phyloP scores from a whole-genome alignment of 2,113 vertebrate species.

The Nansenia antarctica region DNA sequence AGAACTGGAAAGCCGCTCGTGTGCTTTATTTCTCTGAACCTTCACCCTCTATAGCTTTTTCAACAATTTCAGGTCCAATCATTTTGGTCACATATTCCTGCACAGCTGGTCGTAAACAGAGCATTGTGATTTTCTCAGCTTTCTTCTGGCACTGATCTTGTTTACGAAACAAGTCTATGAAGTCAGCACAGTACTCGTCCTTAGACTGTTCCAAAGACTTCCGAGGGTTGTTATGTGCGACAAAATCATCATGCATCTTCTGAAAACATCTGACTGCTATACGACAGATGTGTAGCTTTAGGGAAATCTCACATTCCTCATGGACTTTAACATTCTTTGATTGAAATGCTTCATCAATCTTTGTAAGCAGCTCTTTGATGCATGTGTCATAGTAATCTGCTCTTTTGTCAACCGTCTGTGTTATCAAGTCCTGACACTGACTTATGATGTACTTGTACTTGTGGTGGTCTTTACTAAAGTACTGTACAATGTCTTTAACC shows the following conservation, averaged over 20 bases:
- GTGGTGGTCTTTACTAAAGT: neutral
- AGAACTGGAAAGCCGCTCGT: too few species aligned
- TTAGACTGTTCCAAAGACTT: conserved; percentile 23
- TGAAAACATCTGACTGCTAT: conserved; percentile 30
- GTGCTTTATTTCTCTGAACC: too few species aligned
- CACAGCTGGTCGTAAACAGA: neutral
- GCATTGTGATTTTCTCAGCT: conserved; percentile 24
- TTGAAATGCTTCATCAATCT: conserved; percentile 29
- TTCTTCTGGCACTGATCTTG: conserved; percentile 45
- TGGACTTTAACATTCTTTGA: too few species aligned
- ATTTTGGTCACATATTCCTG: too few species aligned
- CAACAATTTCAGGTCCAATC: too few species aligned
- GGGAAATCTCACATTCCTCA: conserved; percentile 8
- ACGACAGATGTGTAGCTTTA: conserved; percentile 47
- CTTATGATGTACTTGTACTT: neutral
- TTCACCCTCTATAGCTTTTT: too few species aligned
- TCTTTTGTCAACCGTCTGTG: neutral
- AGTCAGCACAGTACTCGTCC: conserved; percentile 30
- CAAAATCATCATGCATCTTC: conserved; percentile 36
- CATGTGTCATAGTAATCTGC: conserved; percentile 31
- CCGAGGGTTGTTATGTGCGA: conserved; percentile 30
- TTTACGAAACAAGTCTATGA: conserved; percentile 37
- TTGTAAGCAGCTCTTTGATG: conserved; percentile 21
- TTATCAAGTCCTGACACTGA: conserved; percentile 1
- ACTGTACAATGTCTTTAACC: fast-evolving